Conservation (phyloP, 2,888 invertebrate genomes). For the Drosophila anomelani region DNA sequence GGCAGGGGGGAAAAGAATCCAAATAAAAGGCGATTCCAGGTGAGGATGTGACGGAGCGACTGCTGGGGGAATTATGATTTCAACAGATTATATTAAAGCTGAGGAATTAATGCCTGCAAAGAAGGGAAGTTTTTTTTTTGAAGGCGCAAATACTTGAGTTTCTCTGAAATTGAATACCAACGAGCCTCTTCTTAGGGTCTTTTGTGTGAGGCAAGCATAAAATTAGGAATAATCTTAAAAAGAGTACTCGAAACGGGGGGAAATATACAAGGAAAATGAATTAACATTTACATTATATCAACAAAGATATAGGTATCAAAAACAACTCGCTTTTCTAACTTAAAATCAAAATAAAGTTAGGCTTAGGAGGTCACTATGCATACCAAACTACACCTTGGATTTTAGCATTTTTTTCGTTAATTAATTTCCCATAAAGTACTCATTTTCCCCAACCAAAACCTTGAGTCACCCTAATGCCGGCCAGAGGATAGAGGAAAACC, state of each 20-base stretch:
- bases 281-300: background rate
- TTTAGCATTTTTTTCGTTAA: background rate
- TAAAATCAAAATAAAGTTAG: background rate
- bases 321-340: too few relatives aligned
- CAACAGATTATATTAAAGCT: constrained; percentile 37
- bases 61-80: constrained; percentile 36
- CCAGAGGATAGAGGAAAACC: constrained; percentile 12
- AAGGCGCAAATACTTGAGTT: constrained; percentile 10
- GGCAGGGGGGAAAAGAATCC: constrained; percentile 1
- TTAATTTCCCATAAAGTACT: background rate
- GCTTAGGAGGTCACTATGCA: background rate
- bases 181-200: constrained; percentile 4
- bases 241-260: background rate
- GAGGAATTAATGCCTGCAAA: constrained; percentile 25
- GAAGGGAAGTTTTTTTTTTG: background rate
- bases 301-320: background rate
- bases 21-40: constrained; percentile 18
- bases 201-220: constrained; percentile 11
- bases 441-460: background rate
- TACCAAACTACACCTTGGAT: background rate
- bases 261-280: background rate
- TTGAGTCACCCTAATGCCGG: constrained; percentile 32
- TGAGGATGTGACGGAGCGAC: constrained; percentile 35
- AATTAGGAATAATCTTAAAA: background rate
- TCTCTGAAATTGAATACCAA: constrained; percentile 23